These are phyloP conservation scores for Pterobdella sp. DNA, from an alignment of 2,888 invertebrate species.

Conservation along the genomic window DNA sequence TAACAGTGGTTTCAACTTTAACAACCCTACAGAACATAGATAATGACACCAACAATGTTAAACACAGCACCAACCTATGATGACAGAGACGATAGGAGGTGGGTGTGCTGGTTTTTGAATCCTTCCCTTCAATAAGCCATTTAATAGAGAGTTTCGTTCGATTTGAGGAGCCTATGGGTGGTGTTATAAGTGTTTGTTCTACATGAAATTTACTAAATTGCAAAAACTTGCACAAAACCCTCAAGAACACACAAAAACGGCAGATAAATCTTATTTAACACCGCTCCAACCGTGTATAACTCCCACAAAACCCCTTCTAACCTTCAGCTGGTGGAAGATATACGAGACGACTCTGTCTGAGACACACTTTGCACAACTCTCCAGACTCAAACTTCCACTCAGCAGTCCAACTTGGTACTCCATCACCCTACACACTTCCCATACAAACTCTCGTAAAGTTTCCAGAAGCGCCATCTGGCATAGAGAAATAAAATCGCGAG, in stretches of 20 bases:
- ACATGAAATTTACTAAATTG: not conserved
- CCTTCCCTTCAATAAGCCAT: conserved; percentile 32
- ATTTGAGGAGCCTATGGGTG: conserved; percentile 18
- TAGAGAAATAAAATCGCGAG: not conserved
- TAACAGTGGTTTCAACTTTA: too few relatives aligned
- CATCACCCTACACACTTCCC: conserved; percentile 34
- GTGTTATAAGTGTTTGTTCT: conserved; percentile 6
- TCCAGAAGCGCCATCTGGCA: not conserved
- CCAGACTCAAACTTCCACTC: conserved; percentile 28
- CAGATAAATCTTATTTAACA: too few relatives aligned
- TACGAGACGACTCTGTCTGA: conserved; percentile 7
- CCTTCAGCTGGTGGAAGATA: conserved; percentile 15
- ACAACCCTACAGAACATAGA: too few relatives aligned
- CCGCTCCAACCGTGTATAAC: too few relatives aligned
- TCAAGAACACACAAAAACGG: too few relatives aligned
- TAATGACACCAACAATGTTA: not conserved
- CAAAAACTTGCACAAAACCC: too few relatives aligned
- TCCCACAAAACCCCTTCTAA: not conserved
- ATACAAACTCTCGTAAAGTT: conserved; percentile 32
- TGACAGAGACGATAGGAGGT: conserved; percentile 30
- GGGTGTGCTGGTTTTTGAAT: not conserved
- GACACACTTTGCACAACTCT: conserved; percentile 15
- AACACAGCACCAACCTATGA: conserved; percentile 20
- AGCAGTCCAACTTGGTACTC: conserved; percentile 37
- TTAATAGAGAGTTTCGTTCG: conserved; percentile 29